Evolutionary conservation across 2,888 invertebrate genomes (phyloP).

Genomic region (Hofmannophila pseudospretella): DNA sequence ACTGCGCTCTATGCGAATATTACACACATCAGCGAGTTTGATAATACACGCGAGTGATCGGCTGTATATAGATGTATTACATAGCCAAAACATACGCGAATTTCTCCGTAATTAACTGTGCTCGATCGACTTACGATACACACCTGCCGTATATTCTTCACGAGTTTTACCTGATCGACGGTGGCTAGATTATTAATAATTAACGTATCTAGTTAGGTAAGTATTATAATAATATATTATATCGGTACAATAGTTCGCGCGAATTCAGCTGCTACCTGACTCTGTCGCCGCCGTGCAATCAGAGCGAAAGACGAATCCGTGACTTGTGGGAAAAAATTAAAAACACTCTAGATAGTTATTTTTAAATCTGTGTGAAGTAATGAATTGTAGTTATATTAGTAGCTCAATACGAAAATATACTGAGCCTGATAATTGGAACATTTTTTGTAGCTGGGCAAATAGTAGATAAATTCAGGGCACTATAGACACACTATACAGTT

Average conservation of each 20-base stretch:
- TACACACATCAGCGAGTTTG: slow-evolving; percentile 57
- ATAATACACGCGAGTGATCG: slow-evolving; percentile 47
- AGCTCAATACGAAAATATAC: slow-evolving; percentile 25
- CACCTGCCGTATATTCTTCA: slow-evolving; percentile 31
- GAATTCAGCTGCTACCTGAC: slow-evolving; percentile 44
- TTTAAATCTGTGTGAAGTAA: slow-evolving; percentile 47
- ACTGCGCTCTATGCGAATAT: slow-evolving; percentile 61
- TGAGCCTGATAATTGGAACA: background rate
- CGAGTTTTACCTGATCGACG: slow-evolving; percentile 52
- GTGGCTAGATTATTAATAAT: slow-evolving; percentile 41
- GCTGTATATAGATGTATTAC: slow-evolving; percentile 48
- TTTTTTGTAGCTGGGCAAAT: no score
- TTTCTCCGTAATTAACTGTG: slow-evolving; percentile 55
- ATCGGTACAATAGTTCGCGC: no score
- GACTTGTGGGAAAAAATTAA: slow-evolving; percentile 49
- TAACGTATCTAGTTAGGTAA: slow-evolving; percentile 26
- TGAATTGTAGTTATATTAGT: slow-evolving; percentile 39
- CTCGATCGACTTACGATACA: slow-evolving; percentile 30
- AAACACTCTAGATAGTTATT: slow-evolving; percentile 53
- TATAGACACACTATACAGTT: no score
- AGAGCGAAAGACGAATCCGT: slow-evolving; percentile 48
- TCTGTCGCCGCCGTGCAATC: slow-evolving; percentile 26
- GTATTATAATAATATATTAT: slow-evolving; percentile 6
- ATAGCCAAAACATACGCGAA: slow-evolving; percentile 51
- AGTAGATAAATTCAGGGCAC: no score